Evolutionary conservation across 2,888 invertebrate species (phyloP).

Genomic region (Apodemia zela): DNA sequence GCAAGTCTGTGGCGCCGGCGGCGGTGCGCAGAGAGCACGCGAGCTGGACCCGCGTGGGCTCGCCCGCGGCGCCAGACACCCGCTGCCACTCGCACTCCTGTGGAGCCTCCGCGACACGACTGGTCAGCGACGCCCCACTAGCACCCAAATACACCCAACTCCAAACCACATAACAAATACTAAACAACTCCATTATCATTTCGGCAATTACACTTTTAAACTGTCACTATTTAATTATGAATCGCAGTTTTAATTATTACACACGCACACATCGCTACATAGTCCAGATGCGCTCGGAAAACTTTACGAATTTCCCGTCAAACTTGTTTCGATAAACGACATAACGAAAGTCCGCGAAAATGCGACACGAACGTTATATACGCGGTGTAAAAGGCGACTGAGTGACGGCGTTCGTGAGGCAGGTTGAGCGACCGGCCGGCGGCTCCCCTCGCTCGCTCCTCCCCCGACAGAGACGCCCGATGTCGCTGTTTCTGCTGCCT

Average conservation of each 20-base stretch:
- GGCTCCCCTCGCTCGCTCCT: conserved; percentile 72
- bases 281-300: conserved; percentile 68
- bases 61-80: conserved; percentile 74
- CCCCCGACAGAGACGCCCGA: conserved; percentile 65
- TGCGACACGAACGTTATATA: conserved; percentile 49
- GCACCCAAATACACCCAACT: conserved; percentile 62
- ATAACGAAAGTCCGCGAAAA: conserved; percentile 62
- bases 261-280: conserved; percentile 70
- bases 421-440: conserved; percentile 70
- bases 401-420: conserved; percentile 58
- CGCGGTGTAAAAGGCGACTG: conserved; percentile 58
- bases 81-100: conserved; percentile 87
- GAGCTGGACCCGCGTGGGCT: conserved; percentile 79
- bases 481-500: conserved; percentile 53
- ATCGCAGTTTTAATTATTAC: conserved; percentile 62
- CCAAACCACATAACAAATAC: conserved; percentile 60
- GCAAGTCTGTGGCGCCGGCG: conserved; percentile 83
- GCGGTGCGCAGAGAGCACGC: conserved; percentile 84
- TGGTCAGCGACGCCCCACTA: conserved; percentile 69
- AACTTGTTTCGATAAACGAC: conserved; percentile 77
- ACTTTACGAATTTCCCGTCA: conserved; percentile 77
- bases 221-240: conserved; percentile 70
- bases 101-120: conserved; percentile 82
- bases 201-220: conserved; percentile 69
- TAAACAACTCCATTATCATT: conserved; percentile 72